phyloP scores from a whole-genome alignment of 2,797 vertebrate genomes.

The Triplophysa yarkandensis region DNA sequence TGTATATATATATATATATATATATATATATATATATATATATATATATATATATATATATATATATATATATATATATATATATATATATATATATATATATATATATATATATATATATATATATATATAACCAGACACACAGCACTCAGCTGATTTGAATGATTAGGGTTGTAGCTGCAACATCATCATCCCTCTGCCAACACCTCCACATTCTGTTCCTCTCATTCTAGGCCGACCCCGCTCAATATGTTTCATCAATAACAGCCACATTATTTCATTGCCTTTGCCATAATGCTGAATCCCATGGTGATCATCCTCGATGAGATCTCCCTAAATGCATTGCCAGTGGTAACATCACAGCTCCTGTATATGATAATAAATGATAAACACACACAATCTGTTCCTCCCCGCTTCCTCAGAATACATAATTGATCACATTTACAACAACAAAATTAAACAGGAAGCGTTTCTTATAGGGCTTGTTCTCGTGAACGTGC shows the following conservation, averaged over 20 bases:
- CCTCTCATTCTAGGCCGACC: slow-evolving; percentile 50
- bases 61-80: too few relatives aligned
- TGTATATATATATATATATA: too few relatives aligned
- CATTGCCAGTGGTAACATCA: slow-evolving; percentile 8
- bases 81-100: too few relatives aligned
- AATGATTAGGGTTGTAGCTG: slow-evolving; percentile 80
- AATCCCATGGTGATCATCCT: slow-evolving; percentile 10
- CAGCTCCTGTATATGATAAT: slow-evolving; percentile 28
- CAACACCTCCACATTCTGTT: slow-evolving; percentile 52
- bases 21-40: too few relatives aligned
- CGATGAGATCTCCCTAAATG: slow-evolving; percentile 23
- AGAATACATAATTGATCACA: slow-evolving; percentile 27
- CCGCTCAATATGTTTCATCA: slow-evolving; percentile 56
- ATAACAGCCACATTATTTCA: slow-evolving; percentile 46
- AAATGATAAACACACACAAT: background rate
- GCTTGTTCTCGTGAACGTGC: background rate
- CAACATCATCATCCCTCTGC: slow-evolving; percentile 75
- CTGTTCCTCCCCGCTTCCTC: slow-evolving; percentile 18
- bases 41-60: too few relatives aligned
- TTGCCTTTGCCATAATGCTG: slow-evolving; percentile 30
- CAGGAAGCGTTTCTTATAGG: slow-evolving; percentile 13
- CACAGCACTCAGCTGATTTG: slow-evolving; percentile 74
- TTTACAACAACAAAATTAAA: slow-evolving; percentile 7
- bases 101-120: too few relatives aligned
- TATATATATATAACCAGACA: slow-evolving; percentile 82